Percentiles rank a stretch among this genome's conserved stretches.
Conservation (phyloP, 2,113 vertebrate species). For the Mesitornis unicolor region DNA sequence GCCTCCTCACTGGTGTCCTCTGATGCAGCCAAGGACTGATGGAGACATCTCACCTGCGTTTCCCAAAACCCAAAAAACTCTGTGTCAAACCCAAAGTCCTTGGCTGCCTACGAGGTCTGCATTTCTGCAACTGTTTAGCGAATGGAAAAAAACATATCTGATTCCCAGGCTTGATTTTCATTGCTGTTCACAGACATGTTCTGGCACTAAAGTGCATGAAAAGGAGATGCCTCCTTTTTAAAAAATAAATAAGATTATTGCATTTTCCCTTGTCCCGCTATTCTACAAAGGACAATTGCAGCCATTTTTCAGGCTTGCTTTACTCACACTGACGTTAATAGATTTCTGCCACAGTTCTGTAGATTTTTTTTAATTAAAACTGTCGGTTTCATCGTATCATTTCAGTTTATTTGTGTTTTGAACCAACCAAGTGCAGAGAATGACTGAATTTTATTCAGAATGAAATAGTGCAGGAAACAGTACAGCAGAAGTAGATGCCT, state of each 20-base stretch:
- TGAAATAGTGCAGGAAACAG: not conserved
- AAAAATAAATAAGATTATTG: not conserved
- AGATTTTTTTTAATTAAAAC: not conserved
- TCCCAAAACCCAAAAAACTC: not conserved
- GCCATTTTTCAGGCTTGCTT: not conserved
- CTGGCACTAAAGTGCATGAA: not conserved
- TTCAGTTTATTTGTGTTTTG: not conserved
- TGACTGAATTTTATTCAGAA: not conserved
- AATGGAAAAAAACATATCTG: not conserved
- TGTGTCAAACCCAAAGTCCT: rapidly evolving
- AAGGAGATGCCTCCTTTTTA: not conserved
- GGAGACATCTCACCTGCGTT: not conserved
- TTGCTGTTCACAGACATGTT: not conserved
- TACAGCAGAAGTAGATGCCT: not conserved
- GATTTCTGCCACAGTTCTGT: not conserved
- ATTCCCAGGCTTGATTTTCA: not conserved
- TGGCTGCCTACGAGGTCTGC: not conserved
- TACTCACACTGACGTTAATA: not conserved
- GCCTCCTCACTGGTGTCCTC: not conserved
- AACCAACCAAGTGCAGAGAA: not conserved
- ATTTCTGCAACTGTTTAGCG: not conserved
- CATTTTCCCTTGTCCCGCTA: not conserved
- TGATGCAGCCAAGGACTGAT: not conserved
- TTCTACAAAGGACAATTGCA: not conserved
- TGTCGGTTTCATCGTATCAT: not conserved